Base-by-base conservation (phyloP, 2,888 invertebrate species). In the Ormyrus nitidulus region DNA sequence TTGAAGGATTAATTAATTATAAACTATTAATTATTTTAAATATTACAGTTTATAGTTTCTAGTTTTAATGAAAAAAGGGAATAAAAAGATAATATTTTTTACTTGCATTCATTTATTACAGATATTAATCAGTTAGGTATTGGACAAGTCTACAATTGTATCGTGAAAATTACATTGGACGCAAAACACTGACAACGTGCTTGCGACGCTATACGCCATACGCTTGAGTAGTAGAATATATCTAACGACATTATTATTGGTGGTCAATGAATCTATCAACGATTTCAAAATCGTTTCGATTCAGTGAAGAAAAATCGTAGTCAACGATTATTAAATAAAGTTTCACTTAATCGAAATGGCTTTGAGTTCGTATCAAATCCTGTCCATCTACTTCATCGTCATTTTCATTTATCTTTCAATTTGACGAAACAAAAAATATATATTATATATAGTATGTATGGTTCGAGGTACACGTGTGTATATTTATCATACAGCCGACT, bases 41-140 rank as follows among this genome's bases (percentile, higher is more conserved):
- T 34, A 34, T 34, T 34, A 34, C 4, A 34, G 34, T 34, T 34
- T 34, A 34, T 34, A 34, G 34, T 34, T 34, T 34, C 34, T 34
- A 34, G 34, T 34, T 34, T 4, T 34, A 3, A 34, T 34, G 48
- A 6, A 34, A 73, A 53, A 76, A 64, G 34, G 53, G 34, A 49
- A 69, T 6, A 51, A 49, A 53, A 1, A 64, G 6, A 10, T 65
- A 54, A 46, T 34, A n/a, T 10, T 74, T 46, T 81, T 83, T 81
- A 65, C 76, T 84, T 83, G 83, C 78, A 83, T 83, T 85, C 79
- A 82, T 88, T 89, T 88, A 89, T 88, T 89, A 88, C 86, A 88
- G 83, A 84, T 86, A 85, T 86, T 84, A 83, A 84, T 85, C 86
- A 87, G 83, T 86, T 86, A 85, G 84, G 86, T 87, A 86, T 87